Evolutionary conservation across 2,888 invertebrate species (phyloP).

Genomic region (Andrena haemorrhoa): DNA sequence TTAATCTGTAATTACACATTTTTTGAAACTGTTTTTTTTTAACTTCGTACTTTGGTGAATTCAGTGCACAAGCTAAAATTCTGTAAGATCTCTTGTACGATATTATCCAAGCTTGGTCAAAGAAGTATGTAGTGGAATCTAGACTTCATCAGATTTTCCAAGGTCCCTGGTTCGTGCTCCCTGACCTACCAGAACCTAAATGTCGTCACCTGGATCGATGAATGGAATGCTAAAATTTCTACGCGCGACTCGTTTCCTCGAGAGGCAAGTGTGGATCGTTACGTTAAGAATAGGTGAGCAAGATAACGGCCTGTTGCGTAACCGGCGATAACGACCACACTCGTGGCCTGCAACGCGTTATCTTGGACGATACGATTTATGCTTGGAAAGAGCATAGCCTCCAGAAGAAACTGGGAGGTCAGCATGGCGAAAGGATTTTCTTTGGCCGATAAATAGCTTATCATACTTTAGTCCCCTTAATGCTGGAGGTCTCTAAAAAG

Average conservation of each 20-base stretch:
- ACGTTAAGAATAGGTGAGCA: conserved; percentile 6
- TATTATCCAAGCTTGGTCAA: too few relatives aligned
- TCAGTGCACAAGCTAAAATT: too few relatives aligned
- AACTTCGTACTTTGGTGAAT: too few relatives aligned
- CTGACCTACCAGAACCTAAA: conserved; percentile 4
- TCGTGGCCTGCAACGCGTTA: conserved; percentile 37
- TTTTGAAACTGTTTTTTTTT: too few relatives aligned
- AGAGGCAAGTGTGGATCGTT: conserved; percentile 13
- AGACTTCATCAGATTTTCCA: conserved; percentile 3
- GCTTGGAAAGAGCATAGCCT: neutral
- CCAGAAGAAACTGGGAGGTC: too few relatives aligned
- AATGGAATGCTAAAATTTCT: neutral
- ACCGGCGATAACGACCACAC: conserved; percentile 50
- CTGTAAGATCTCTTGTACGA: too few relatives aligned
- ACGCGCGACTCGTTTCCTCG: neutral
- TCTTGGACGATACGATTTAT: conserved; percentile 3
- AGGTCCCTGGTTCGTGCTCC: too few relatives aligned
- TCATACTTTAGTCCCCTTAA: too few relatives aligned
- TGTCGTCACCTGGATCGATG: conserved; percentile 50
- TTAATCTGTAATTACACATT: too few relatives aligned
- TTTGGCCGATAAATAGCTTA: too few relatives aligned
- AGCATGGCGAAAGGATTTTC: too few relatives aligned
- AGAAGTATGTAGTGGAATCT: neutral
- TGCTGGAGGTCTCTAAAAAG: too few relatives aligned
- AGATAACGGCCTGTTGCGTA: conserved; percentile 48